A percentile compares a stretch with the other conserved stretches of the same genome.
phyloP scores from a whole-genome alignment of 2,113 vertebrate species.

The Catharus bicknelli region DNA sequence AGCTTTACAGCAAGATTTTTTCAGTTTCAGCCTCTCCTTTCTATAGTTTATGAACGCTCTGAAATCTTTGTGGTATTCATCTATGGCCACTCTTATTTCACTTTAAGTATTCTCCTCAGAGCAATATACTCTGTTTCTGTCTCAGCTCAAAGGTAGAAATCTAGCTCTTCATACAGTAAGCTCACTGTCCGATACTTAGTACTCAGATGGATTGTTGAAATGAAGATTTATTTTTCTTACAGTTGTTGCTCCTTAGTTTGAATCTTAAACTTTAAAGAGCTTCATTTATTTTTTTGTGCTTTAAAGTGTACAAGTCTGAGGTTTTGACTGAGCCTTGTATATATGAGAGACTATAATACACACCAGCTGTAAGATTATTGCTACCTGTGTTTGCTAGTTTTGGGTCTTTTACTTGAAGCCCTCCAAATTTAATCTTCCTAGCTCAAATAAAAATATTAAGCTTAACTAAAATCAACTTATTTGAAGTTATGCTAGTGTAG shows the following conservation, averaged over 20 bases:
- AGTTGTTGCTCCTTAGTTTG: background rate
- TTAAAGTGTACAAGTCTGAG: background rate
- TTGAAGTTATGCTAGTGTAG: background rate
- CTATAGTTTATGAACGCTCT: background rate
- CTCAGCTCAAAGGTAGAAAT: background rate
- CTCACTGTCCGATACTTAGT: background rate
- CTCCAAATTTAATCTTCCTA: background rate
- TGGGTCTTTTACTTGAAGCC: background rate
- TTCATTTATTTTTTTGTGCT: background rate
- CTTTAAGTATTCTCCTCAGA: background rate
- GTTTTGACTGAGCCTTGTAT: background rate
- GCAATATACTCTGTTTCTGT: background rate
- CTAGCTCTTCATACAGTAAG: background rate
- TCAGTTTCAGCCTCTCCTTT: background rate
- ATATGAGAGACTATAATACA: background rate
- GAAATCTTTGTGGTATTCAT: background rate
- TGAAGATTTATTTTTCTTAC: background rate
- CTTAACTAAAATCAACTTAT: background rate
- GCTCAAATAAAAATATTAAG: background rate
- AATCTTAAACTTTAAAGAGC: background rate
- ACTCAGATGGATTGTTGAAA: background rate
- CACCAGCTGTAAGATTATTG: background rate
- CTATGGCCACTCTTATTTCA: background rate
- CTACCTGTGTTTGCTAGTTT: background rate
- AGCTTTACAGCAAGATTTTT: background rate